Conservation (phyloP, 2,797 vertebrate genomes). For the Poeciliopsis presidionis region DNA sequence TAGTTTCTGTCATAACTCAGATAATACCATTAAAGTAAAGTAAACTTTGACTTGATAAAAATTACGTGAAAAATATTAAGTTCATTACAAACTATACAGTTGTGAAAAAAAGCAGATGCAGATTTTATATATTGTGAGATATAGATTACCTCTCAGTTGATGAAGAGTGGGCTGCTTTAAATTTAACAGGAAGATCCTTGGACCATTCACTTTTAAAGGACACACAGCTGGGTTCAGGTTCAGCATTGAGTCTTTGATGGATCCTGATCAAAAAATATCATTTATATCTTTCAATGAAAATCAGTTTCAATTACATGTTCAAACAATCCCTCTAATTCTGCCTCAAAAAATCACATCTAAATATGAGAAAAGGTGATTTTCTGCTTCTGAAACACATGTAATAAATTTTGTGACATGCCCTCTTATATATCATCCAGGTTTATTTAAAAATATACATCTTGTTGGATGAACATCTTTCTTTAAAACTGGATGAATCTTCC, state of each 20-base stretch:
- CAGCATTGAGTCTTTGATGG: background rate
- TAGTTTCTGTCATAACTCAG: no score
- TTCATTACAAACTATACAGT: background rate
- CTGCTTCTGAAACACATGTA: no score
- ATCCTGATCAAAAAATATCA: background rate
- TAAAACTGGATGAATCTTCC: background rate
- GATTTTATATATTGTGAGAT: background rate
- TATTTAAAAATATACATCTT: background rate
- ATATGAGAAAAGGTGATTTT: no score
- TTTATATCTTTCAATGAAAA: no score
- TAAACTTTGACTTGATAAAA: no score
- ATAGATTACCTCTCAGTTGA: conserved; percentile 5
- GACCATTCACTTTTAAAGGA: conserved; percentile 5
- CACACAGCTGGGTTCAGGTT: background rate
- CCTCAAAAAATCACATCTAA: background rate
- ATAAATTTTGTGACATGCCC: background rate
- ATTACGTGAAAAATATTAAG: background rate
- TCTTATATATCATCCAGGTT: background rate
- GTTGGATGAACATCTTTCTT: background rate
- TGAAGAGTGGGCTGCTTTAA: background rate
- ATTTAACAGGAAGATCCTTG: conserved; percentile 2
- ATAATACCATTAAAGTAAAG: no score
- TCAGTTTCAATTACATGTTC: background rate
- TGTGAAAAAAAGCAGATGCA: background rate
- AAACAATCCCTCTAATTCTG: background rate